Conservation (phyloP, 2,113 vertebrate genomes). For the Pseudopipra pipra region DNA sequence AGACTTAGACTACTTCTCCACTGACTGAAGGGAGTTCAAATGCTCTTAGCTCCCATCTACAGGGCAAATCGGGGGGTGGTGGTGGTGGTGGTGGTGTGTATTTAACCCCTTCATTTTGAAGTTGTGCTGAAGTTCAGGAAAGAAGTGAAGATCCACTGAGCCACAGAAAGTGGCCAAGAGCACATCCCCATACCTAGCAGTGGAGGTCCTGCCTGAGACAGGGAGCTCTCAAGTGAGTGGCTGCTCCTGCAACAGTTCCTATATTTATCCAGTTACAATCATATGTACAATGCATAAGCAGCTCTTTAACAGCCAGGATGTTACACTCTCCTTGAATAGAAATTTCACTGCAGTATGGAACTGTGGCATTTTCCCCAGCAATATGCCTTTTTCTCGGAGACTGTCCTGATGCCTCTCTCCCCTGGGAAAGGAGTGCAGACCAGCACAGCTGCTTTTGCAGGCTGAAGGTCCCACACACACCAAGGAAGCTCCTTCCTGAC, state of each 20-base stretch:
- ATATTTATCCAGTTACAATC: background rate
- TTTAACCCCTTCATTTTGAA: background rate
- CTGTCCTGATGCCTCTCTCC: background rate
- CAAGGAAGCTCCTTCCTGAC: background rate
- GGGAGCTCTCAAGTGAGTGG: accelerated
- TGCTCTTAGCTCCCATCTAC: background rate
- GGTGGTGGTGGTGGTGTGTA: no score
- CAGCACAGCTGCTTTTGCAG: background rate
- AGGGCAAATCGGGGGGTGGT: background rate
- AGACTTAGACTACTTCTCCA: background rate
- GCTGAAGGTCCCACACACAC: background rate
- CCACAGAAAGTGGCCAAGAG: background rate
- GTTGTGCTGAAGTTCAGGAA: background rate
- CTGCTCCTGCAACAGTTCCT: background rate
- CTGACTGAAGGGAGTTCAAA: background rate
- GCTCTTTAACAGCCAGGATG: background rate
- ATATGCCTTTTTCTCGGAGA: accelerated
- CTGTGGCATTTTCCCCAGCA: background rate
- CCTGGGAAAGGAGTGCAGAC: background rate
- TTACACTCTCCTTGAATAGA: background rate
- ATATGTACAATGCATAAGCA: accelerated
- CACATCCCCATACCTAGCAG: accelerated
- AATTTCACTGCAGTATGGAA: accelerated
- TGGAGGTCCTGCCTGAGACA: background rate
- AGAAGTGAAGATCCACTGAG: background rate